These are phyloP conservation scores for Aleiodes sp. DNA, from an alignment of 1,140 invertebrate species.

Conservation along the genomic window DNA sequence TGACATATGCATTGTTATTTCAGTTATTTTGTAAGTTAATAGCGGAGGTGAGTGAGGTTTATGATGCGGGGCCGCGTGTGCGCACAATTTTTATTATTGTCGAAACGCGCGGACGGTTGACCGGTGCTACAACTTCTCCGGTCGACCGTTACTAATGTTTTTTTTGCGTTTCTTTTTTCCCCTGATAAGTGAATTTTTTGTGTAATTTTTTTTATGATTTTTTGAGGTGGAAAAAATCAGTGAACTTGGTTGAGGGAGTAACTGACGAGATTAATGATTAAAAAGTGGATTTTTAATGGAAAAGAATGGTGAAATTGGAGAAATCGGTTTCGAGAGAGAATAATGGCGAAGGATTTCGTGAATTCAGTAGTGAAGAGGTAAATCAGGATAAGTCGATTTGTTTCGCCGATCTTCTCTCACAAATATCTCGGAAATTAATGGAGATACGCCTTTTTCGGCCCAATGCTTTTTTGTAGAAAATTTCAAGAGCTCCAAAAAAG, in stretches of 20 bases:
- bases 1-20: background rate
- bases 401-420: no score
- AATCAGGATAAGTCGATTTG: no score
- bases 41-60: background rate
- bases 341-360: no score
- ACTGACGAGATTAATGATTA: background rate
- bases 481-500: no score
- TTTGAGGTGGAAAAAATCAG: background rate
- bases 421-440: no score
- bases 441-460: no score
- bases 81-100: conserved; percentile 5
- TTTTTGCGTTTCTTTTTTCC: background rate
- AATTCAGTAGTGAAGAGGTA: no score
- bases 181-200: background rate
- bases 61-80: conserved; percentile 55
- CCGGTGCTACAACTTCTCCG: background rate
- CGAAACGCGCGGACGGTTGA: background rate
- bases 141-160: conserved; percentile 15
- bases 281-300: background rate
- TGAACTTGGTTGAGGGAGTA: background rate
- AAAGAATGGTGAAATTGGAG: background rate
- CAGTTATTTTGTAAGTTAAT: background rate
- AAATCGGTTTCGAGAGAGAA: no score
- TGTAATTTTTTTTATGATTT: background rate
- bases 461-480: no score